phyloP scores from a whole-genome alignment of 2,113 vertebrate genomes.

The Taurulus bubalis region DNA sequence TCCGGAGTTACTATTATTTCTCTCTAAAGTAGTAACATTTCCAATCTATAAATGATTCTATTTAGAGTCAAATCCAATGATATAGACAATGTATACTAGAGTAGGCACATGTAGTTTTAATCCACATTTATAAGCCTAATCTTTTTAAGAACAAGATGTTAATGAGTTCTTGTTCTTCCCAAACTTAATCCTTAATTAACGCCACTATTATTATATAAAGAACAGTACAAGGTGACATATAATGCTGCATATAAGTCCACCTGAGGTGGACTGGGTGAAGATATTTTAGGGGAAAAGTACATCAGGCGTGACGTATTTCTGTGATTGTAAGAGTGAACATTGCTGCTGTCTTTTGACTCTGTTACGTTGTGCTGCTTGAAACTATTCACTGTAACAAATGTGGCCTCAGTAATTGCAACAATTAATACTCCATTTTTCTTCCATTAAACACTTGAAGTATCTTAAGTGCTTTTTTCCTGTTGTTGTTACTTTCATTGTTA shows the following conservation, averaged over 20 bases:
- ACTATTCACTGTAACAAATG: background rate
- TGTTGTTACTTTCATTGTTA: background rate
- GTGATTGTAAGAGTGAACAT: background rate
- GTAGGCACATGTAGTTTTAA: slow-evolving; percentile 7
- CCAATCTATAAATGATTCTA: no score
- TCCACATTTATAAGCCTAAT: slow-evolving; percentile 9
- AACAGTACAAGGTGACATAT: slow-evolving; percentile 11
- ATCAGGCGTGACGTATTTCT: background rate
- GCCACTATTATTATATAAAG: slow-evolving; percentile 3
- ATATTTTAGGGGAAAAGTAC: slow-evolving; percentile 13
- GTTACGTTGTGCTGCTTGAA: background rate
- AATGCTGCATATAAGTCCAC: background rate
- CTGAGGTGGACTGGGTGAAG: background rate
- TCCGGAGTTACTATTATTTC: no score
- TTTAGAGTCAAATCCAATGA: no score
- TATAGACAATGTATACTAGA: no score
- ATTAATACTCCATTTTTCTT: background rate
- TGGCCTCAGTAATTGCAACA: background rate
- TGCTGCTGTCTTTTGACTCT: background rate
- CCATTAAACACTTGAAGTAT: background rate
- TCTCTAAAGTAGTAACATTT: no score
- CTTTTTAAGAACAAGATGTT: slow-evolving; percentile 58
- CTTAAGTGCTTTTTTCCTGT: background rate
- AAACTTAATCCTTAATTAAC: slow-evolving; percentile 49
- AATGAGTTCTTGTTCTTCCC: slow-evolving; percentile 60